phyloP scores from a whole-genome alignment of 2,888 invertebrate genomes.

The Chymomyza fuscimana region DNA sequence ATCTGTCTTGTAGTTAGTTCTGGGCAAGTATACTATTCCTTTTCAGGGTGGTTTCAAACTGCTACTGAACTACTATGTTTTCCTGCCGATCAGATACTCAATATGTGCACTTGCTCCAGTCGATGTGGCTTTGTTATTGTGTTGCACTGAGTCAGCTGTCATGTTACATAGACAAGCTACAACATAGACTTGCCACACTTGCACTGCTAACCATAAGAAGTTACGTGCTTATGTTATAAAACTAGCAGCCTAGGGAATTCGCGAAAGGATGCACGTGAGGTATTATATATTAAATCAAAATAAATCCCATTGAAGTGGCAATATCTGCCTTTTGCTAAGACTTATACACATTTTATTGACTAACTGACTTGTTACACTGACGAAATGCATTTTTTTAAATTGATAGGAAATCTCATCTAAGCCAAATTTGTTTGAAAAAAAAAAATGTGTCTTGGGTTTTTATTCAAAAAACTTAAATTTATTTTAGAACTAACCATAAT shows the following conservation, averaged over 20 bases:
- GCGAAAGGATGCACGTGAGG: background rate
- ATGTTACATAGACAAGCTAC: slow-evolving; percentile 2
- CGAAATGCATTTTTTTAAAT: no score
- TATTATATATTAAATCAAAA: background rate
- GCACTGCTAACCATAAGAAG: background rate
- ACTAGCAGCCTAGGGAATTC: background rate
- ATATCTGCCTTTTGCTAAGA: background rate
- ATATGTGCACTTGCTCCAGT: background rate
- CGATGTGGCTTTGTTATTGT: background rate
- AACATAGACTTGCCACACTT: background rate
- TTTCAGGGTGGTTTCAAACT: no score
- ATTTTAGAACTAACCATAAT: no score
- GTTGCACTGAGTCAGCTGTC: slow-evolving; percentile 10
- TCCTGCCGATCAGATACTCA: background rate
- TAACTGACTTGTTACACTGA: no score
- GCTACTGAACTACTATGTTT: no score
- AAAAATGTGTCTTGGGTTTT: no score
- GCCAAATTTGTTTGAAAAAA: no score
- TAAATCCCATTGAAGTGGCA: background rate
- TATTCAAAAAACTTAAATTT: no score
- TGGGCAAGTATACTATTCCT: no score
- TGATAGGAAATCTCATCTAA: no score
- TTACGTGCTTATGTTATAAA: background rate
- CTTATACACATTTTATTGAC: no score
- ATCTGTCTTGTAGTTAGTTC: no score